Evolutionary conservation across 2,113 vertebrate species (phyloP).

Genomic region (Brachyistius frenatus): DNA sequence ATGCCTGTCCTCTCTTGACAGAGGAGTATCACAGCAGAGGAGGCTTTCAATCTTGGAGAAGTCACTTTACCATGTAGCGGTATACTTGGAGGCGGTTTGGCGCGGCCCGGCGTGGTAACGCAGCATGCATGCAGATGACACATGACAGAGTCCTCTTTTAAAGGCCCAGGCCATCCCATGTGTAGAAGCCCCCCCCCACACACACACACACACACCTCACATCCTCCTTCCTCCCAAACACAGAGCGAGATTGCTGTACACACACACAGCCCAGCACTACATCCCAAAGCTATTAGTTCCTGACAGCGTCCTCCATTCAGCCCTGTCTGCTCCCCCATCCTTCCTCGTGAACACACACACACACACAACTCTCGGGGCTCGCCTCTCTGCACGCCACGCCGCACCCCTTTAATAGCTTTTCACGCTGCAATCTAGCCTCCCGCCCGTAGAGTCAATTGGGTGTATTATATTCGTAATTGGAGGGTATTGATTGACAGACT

Average conservation of each 20-base stretch:
- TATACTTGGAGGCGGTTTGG: slow-evolving; percentile 13
- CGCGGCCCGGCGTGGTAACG: background rate
- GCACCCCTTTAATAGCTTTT: slow-evolving; percentile 82
- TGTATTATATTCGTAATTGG: slow-evolving; percentile 84
- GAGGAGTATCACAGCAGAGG: slow-evolving; percentile 62
- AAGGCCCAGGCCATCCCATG: slow-evolving; percentile 11
- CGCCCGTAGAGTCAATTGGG: slow-evolving; percentile 78
- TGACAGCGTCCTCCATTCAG: slow-evolving; percentile 78
- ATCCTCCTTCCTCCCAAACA: slow-evolving; percentile 43
- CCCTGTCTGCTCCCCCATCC: slow-evolving; percentile 39
- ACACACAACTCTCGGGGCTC: slow-evolving; percentile 60
- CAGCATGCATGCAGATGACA: slow-evolving; percentile 11
- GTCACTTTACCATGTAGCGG: slow-evolving; percentile 61
- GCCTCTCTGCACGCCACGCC: slow-evolving; percentile 60
- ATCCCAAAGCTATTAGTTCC: slow-evolving; percentile 81
- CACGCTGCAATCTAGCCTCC: slow-evolving; percentile 73
- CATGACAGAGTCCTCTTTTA: background rate
- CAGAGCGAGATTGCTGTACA: slow-evolving; percentile 74
- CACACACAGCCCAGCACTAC: slow-evolving; percentile 71
- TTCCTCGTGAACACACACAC: slow-evolving; percentile 6
- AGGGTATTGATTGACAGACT: slow-evolving; percentile 82
- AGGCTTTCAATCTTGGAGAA: slow-evolving; percentile 65
- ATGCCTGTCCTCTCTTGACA: slow-evolving; percentile 63
- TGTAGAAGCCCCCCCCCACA: slow-evolving; percentile 7
- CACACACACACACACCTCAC: background rate